Percentiles rank a stretch among this genome's conserved stretches.
Conservation (phyloP, 1,140 invertebrate genomes). For the Yoshiicerus persimilis region DNA sequence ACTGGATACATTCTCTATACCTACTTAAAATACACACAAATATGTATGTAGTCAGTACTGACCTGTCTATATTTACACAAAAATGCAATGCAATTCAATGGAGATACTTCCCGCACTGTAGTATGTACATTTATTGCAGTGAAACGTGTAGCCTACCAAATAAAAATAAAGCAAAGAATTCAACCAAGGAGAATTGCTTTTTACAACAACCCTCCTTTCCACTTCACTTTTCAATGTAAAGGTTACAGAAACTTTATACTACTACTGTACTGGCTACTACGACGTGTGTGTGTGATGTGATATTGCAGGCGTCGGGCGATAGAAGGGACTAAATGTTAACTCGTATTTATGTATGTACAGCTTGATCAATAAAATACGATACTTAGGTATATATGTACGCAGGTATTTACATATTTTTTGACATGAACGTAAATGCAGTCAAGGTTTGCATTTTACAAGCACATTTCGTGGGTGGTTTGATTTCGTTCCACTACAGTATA, state of each 20-base stretch:
- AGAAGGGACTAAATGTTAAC: not conserved
- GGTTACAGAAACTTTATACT: not conserved
- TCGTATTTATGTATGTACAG: not conserved
- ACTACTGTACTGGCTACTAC: too few relatives aligned
- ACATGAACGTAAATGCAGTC: not conserved
- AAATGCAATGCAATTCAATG: not conserved
- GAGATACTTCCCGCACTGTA: too few relatives aligned
- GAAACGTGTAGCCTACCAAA: not conserved
- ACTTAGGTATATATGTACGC: not conserved
- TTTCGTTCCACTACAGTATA: not conserved
- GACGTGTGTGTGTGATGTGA: not conserved
- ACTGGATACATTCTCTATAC: too few relatives aligned
- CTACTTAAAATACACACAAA: not conserved
- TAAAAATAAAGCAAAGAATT: conserved; percentile 13
- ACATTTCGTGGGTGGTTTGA: not conserved
- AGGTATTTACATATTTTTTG: not conserved
- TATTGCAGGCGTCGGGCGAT: not conserved
- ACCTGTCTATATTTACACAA: not conserved
- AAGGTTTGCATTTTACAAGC: not conserved
- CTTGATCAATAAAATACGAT: not conserved
- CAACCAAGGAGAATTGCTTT: conserved; percentile 12
- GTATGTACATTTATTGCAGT: not conserved
- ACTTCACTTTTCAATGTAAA: conserved; percentile 12
- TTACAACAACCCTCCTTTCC: not conserved
- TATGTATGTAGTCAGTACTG: too few relatives aligned